phyloP scores from a whole-genome alignment of 2,113 vertebrate species.

The Aptenodytes patagonicus region DNA sequence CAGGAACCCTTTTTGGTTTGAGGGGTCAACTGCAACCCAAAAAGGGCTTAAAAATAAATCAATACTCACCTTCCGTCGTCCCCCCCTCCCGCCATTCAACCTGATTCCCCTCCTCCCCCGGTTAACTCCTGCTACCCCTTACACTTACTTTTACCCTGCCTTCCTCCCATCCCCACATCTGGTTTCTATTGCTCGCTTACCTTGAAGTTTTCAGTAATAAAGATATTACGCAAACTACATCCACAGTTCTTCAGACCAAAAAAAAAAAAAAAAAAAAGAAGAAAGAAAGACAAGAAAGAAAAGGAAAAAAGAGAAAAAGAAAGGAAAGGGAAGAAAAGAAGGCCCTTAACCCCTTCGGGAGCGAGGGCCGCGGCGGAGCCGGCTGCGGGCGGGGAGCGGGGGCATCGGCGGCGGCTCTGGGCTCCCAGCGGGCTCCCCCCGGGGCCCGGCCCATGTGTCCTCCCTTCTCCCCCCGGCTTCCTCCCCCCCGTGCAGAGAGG shows the following conservation, averaged over 20 bases:
- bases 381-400: background rate
- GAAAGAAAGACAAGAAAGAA: background rate
- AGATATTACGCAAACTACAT: conserved; percentile 71
- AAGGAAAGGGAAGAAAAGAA: background rate
- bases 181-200: conserved; percentile 74
- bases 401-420: background rate
- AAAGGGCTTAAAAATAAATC: conserved; percentile 13
- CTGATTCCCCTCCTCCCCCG: conserved; percentile 28
- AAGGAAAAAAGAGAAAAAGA: background rate
- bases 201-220: conserved; percentile 78
- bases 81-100: background rate
- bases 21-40: background rate
- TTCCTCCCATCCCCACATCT: conserved; percentile 68
- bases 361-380: background rate
- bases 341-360: conserved; percentile 21
- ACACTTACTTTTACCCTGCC: conserved; percentile 16
- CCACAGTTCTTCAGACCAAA: background rate
- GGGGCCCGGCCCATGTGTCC: background rate
- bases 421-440: background rate
- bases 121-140: conserved; percentile 57
- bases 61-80: background rate
- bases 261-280: background rate
- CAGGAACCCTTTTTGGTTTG: background rate
- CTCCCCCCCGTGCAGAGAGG: background rate
- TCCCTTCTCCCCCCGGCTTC: background rate